Conservation (phyloP, 2,888 invertebrate genomes). For the Steinernema scapterisci region DNA sequence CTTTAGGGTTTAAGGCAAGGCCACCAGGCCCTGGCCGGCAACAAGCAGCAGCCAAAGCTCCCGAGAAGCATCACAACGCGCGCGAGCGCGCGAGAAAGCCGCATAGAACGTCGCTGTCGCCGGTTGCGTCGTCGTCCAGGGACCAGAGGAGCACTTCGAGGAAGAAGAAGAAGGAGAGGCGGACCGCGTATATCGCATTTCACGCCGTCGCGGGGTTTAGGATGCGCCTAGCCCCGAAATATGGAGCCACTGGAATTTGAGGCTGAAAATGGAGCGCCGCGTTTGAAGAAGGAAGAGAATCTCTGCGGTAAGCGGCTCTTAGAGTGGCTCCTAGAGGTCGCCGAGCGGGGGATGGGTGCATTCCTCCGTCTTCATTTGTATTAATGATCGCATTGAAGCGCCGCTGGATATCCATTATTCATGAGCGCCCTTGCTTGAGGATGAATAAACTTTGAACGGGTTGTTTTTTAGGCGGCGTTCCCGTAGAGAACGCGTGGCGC, state of each 20-base stretch:
- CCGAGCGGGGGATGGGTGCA: neutral
- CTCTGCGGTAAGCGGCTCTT: neutral
- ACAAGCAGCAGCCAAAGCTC: neutral
- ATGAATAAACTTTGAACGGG: slow-evolving; percentile 23
- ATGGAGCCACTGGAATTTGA: too few relatives aligned
- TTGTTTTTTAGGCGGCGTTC: slow-evolving; percentile 16
- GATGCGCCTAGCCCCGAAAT: too few relatives aligned
- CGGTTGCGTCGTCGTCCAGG: too few relatives aligned
- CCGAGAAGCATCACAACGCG: neutral
- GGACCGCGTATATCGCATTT: slow-evolving; percentile 24
- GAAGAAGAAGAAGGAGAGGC: neutral
- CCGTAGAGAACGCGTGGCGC: neutral
- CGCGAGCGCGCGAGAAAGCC: neutral
- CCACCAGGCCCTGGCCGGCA: neutral
- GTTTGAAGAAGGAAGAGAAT: neutral
- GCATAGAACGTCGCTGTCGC: too few relatives aligned
- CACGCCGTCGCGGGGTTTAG: neutral
- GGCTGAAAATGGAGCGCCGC: too few relatives aligned
- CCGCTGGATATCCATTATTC: slow-evolving; percentile 26
- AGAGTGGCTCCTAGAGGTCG: neutral
- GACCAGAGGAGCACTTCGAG: neutral
- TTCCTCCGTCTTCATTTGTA: slow-evolving; percentile 27
- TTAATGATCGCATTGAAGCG: slow-evolving; percentile 30
- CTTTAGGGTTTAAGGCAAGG: slow-evolving; percentile 31
- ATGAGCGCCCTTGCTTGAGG: slow-evolving; percentile 1